Percentiles rank a stretch among this genome's conserved stretches.
Evolutionary conservation across 2,113 vertebrate genomes (phyloP).

Genomic region (Cathartes aura): DNA sequence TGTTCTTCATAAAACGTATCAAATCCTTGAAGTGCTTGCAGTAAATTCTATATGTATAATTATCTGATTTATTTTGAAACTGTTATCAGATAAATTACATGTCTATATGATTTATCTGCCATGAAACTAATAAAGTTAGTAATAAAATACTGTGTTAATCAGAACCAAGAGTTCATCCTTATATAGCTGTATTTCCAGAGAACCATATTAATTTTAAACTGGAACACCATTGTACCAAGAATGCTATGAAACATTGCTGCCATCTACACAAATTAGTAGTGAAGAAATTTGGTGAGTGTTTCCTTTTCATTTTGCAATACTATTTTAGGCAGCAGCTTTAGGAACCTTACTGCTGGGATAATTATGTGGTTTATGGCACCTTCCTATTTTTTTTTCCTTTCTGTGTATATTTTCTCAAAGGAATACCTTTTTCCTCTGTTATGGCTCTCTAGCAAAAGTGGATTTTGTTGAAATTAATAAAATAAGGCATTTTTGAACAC

Average conservation of each 20-base stretch:
- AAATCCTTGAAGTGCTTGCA: background rate
- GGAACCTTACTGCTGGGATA: background rate
- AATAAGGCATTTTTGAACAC: background rate
- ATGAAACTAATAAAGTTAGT: background rate
- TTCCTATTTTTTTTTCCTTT: background rate
- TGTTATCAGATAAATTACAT: background rate
- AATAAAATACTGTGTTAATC: background rate
- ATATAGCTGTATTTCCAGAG: background rate
- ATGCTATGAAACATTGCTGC: background rate
- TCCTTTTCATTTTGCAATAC: background rate
- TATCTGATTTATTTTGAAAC: slow-evolving; percentile 25
- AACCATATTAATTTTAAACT: background rate
- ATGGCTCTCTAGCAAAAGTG: background rate
- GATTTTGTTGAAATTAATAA: background rate
- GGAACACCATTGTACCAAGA: background rate
- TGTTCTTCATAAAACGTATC: background rate
- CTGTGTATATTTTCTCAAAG: background rate
- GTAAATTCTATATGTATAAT: background rate
- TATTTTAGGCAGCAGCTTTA: background rate
- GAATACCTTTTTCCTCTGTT: background rate
- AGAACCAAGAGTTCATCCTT: background rate
- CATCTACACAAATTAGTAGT: background rate
- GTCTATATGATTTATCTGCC: background rate
- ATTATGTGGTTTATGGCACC: background rate
- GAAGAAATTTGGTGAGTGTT: background rate